phyloP scores from a whole-genome alignment of 2,113 vertebrate genomes.

The Phalacrocorax brasilianus region DNA sequence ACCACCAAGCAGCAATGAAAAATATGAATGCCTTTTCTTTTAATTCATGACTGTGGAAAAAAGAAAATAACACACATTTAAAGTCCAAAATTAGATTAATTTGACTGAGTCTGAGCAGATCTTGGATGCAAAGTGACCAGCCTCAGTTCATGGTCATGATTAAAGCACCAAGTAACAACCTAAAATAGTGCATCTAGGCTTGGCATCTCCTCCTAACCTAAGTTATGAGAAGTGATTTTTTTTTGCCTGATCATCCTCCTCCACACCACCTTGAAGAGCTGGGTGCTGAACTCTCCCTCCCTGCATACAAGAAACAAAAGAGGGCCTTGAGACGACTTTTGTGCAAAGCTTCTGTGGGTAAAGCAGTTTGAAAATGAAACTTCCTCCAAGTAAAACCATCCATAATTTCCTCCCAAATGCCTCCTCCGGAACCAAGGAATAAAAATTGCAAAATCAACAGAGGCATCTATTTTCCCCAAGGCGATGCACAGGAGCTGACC shows the following conservation, averaged over 20 bases:
- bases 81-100: neutral
- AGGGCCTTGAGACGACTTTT: neutral
- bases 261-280: neutral
- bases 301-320: neutral
- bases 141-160: neutral
- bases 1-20: neutral
- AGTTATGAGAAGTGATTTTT: neutral
- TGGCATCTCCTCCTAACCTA: neutral
- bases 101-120: neutral
- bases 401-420: neutral
- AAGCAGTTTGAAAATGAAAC: slow-evolving; percentile 6
- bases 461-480: slow-evolving; percentile 17
- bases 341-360: neutral
- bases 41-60: neutral
- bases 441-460: slow-evolving; percentile 12
- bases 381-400: neutral
- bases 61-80: neutral
- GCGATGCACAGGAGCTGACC: slow-evolving; percentile 30
- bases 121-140: neutral
- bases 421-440: neutral
- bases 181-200: neutral
- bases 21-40: neutral
- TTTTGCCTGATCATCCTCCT: neutral
- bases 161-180: neutral
- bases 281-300: neutral